Percentiles rank a stretch among this genome's conserved stretches.
These are phyloP conservation scores for Drosophila tristis DNA, from an alignment of 1,140 invertebrate genomes.

Conservation along the genomic window DNA sequence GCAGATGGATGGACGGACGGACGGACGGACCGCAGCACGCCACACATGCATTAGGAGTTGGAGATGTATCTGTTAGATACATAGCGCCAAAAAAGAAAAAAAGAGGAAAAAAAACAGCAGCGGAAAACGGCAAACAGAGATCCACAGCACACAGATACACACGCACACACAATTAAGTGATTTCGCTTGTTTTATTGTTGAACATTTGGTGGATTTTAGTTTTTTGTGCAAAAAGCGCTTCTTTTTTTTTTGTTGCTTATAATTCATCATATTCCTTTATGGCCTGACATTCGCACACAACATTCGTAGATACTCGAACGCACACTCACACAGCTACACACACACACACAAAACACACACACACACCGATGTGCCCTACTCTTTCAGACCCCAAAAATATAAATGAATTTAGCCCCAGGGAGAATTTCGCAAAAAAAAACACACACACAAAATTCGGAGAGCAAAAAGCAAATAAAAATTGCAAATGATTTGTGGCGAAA, in stretches of 20 bases:
- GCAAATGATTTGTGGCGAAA: conserved; percentile 79
- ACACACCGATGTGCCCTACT: conserved; percentile 18
- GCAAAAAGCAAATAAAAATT: conserved; percentile 64
- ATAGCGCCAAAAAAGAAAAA: conserved; percentile 12
- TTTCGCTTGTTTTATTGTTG: conserved; percentile 66
- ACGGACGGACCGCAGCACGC: conserved; percentile 50
- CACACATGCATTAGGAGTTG: conserved; percentile 65
- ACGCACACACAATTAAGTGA: conserved; percentile 62
- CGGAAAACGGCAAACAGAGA: conserved; percentile 16
- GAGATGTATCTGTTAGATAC: conserved; percentile 68
- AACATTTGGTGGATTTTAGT: conserved; percentile 63
- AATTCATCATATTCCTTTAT: conserved; percentile 77
- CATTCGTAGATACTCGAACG: conserved; percentile 56
- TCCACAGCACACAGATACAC: conserved; percentile 25
- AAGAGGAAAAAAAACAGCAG: conserved; percentile 7
- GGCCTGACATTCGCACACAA: conserved; percentile 72
- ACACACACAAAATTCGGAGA: conserved; percentile 18
- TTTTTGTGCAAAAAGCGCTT: conserved; percentile 35
- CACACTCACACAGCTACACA: conserved; percentile 24
- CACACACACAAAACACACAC: conserved; percentile 16
- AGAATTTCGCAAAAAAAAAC: conserved; percentile 70
- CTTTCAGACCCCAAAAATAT: conserved; percentile 52
- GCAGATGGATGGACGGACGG: conserved; percentile 50
- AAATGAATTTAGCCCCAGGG: conserved; percentile 76
- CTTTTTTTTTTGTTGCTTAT: conserved; percentile 51